Evolutionary conservation across 2,113 vertebrate genomes (phyloP), one percentile per base, ranked within the genome.

Genomic region (Barbus barbus): DNA sequence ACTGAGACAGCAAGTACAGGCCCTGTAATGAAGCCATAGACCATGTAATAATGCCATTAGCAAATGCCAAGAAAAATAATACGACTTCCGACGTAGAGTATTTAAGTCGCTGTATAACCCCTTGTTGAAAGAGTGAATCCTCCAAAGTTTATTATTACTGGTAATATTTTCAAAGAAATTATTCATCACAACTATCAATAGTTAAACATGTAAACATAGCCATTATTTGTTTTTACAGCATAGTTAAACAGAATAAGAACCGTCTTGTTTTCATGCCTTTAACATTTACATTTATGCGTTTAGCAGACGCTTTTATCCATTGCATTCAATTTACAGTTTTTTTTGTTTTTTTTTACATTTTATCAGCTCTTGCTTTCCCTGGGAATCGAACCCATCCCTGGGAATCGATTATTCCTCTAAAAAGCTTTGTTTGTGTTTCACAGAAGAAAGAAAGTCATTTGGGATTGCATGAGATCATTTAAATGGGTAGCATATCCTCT

Each of bases 201-300:
- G 46, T 18, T 51, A 6, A 5, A 53, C 20, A 53, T n/a, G 9
- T 38, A 72, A 72, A 72, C 58, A 24, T 11, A 72, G 12, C 5
- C 5, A 16, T 26, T 0, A 24, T 73, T 46, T 73, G 71, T 46
- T 73, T 26, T 26, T 24, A 44, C 38, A 44, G 12, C 22, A 44
- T 11, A 63, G n/a, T 63, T 63, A 14, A 63, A 61, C 38, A 44
- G 22, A 8, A 24, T 24, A 41, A 41, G 22, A 41, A 41, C n/a
- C n/a, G 1, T 24, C 11, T 73, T 26, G n/a, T 73, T 44, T 8
- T 26, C 22, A 16, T 26, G 38, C 22, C 22, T 73, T 73, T 73
- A 73, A 8, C 44, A 46, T 73, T 46, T 73, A 13, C 71, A 46
- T 73, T 73, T n/a, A n/a, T n/a, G n/a, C n/a, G n/a, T n/a, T n/a